Evolutionary conservation across 2,113 vertebrate genomes (phyloP).

Genomic region (Dasyprocta punctata): DNA sequence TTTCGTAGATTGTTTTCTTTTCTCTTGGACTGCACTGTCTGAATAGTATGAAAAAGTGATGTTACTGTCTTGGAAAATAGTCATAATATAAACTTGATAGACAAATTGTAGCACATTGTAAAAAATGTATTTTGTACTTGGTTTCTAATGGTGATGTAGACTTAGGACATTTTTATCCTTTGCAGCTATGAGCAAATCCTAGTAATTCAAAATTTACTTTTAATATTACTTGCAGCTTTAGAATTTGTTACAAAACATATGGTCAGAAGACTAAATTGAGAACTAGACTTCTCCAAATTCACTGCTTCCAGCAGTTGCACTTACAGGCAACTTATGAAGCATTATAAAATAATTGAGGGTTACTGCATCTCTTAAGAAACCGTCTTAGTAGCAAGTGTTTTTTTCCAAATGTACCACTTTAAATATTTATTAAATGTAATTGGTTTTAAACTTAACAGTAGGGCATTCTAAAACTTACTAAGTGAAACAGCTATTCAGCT

Average conservation of each 20-base stretch:
- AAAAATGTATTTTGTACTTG: conserved; percentile 1
- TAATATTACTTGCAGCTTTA: conserved; percentile 21
- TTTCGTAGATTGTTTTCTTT: background rate
- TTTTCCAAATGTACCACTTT: conserved; percentile 2
- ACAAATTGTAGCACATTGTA: conserved; percentile 19
- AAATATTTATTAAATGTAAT: background rate
- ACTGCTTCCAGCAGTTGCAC: background rate
- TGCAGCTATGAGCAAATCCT: conserved; percentile 57
- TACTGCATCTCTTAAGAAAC: conserved; percentile 14
- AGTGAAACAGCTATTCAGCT: background rate
- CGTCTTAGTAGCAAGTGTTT: background rate
- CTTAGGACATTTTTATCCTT: background rate
- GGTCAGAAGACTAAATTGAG: background rate
- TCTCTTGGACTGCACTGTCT: conserved; percentile 8
- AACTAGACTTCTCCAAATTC: conserved; percentile 3
- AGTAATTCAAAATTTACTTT: conserved; percentile 6
- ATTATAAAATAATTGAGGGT: background rate
- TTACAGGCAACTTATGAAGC: background rate
- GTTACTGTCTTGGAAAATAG: conserved; percentile 9
- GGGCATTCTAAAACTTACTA: background rate
- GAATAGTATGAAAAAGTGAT: conserved; percentile 10
- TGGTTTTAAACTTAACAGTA: conserved; percentile 22
- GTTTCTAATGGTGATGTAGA: background rate
- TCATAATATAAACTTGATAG: conserved; percentile 48
- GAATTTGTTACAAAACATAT: conserved; percentile 37